Percentiles rank a stretch among this genome's conserved stretches.
Evolutionary conservation across 2,888 invertebrate species (phyloP).

Genomic region (Volucella bombylans): DNA sequence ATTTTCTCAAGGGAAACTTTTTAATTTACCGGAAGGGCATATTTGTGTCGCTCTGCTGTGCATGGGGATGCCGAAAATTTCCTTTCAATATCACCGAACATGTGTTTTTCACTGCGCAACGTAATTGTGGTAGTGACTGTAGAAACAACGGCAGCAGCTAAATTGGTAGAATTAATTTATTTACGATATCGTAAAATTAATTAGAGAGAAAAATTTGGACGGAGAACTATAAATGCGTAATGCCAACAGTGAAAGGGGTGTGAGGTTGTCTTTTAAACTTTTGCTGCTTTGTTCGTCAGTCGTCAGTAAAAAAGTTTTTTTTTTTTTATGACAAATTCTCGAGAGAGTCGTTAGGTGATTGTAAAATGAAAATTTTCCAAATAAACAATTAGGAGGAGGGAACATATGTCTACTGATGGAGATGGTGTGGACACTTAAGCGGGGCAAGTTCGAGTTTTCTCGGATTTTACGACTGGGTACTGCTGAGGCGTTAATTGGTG

Average conservation of each 20-base stretch:
- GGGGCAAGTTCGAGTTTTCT: conserved; percentile 5
- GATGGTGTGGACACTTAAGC: background rate
- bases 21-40: conserved; percentile 61
- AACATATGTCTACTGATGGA: conserved; percentile 3
- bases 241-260: background rate
- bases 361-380: conserved; percentile 14
- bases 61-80: conserved; percentile 30
- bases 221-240: conserved; percentile 34
- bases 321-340: conserved; percentile 27
- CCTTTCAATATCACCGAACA: conserved; percentile 42
- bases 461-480: background rate
- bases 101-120: conserved; percentile 49
- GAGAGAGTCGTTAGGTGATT: background rate
- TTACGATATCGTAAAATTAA: conserved; percentile 72
- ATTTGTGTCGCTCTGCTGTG: background rate
- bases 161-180: conserved; percentile 69
- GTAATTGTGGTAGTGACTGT: too few relatives aligned
- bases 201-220: conserved; percentile 61
- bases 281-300: background rate
- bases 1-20: conserved; percentile 68
- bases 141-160: conserved; percentile 1
- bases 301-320: background rate
- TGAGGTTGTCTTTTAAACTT: background rate
- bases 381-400: conserved; percentile 11
- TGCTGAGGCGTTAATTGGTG: conserved; percentile 2